A percentile compares a stretch with the other conserved stretches of the same genome.
Evolutionary conservation across 2,888 invertebrate species (phyloP).

Genomic region (Aproaerema taeniolella): DNA sequence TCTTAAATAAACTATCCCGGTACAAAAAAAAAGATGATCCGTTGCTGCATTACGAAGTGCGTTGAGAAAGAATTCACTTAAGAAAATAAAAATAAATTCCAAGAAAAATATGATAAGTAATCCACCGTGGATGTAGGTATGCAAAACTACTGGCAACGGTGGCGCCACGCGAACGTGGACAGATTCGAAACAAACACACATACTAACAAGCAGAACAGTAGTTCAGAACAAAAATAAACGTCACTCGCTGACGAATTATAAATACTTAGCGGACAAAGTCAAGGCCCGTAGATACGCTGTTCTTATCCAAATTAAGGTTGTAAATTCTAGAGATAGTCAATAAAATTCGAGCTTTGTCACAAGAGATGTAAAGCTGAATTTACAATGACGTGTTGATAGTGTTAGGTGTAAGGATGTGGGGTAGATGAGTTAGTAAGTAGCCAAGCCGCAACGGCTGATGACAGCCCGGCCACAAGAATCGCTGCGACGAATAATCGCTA

Average conservation of each 20-base stretch:
- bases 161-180: conserved; percentile 2
- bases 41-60: no score
- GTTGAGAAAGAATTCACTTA: no score
- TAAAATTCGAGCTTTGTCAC: conserved; percentile 33
- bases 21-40: no score
- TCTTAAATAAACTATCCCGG: no score
- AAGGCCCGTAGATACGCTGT: conserved; percentile 38
- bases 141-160: conserved; percentile 2
- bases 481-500: conserved; percentile 70
- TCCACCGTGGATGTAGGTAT: conserved; percentile 2
- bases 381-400: conserved; percentile 24
- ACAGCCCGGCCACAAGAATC: conserved; percentile 68
- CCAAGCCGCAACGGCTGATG: conserved; percentile 48
- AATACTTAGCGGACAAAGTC: conserved; percentile 50
- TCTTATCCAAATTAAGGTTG: conserved; percentile 14
- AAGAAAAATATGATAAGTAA: no score
- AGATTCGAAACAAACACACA: background rate
- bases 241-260: conserved; percentile 43
- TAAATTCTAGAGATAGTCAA: conserved; percentile 8
- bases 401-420: conserved; percentile 32
- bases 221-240: conserved; percentile 23
- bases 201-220: background rate
- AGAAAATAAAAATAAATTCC: no score
- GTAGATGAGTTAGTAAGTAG: conserved; percentile 30
- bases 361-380: conserved; percentile 38